Percentiles rank a stretch among this genome's conserved stretches.
These are phyloP conservation scores for Pristis pectinata DNA, from an alignment of 2,797 vertebrate genomes.

Conservation along the genomic window DNA sequence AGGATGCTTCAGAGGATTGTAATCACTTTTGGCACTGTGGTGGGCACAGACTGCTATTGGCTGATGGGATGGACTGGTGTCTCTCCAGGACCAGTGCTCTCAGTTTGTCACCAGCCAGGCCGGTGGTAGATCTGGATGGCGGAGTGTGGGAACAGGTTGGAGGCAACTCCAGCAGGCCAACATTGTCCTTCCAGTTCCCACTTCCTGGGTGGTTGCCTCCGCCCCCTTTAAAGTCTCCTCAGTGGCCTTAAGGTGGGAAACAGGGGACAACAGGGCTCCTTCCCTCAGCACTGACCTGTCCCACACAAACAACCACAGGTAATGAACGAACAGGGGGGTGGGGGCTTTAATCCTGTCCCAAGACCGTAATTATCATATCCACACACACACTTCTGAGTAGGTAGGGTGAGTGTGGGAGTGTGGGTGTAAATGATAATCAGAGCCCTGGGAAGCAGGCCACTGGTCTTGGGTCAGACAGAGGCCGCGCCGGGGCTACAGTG, in stretches of 20 bases:
- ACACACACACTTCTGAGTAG: neutral
- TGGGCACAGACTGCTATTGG: neutral
- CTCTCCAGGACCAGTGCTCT: neutral
- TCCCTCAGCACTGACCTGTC: neutral
- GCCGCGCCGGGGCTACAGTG: neutral
- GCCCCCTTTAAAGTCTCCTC: too few species aligned
- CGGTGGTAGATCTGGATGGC: neutral
- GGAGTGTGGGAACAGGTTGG: neutral
- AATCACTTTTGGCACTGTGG: neutral
- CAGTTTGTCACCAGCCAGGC: neutral
- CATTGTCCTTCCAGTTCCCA: neutral
- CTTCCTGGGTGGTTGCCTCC: neutral
- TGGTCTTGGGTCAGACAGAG: neutral
- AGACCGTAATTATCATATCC: neutral
- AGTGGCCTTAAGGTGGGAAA: neutral
- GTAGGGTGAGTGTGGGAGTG: too few species aligned
- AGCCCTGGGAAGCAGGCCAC: neutral
- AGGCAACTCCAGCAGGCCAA: too few species aligned
- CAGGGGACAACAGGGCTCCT: neutral
- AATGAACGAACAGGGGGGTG: too few species aligned
- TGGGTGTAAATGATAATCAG: too few species aligned
- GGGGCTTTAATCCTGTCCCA: neutral
- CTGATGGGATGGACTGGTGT: neutral
- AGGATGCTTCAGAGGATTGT: too few species aligned
- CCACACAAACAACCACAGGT: too few species aligned